Evolutionary conservation across 2,888 invertebrate species (phyloP).

Genomic region (Zygogramma bicolorata): DNA sequence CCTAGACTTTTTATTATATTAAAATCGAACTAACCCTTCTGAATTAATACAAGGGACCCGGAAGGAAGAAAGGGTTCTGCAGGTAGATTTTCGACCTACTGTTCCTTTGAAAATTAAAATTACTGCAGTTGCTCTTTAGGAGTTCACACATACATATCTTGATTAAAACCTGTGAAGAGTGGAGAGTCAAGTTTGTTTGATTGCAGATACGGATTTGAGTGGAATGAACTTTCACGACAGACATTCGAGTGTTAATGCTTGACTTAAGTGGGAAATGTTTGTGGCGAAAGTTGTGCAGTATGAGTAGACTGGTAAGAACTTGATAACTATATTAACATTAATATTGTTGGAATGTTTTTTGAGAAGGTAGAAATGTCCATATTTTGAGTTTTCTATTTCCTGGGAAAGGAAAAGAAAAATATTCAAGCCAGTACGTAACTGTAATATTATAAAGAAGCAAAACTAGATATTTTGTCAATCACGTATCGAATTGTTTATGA

Average conservation of each 20-base stretch:
- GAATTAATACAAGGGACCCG: slow-evolving; percentile 60
- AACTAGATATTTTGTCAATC: too few species aligned
- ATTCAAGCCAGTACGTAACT: too few species aligned
- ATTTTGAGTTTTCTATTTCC: too few species aligned
- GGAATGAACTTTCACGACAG: too few species aligned
- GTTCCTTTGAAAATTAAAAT: slow-evolving; percentile 59
- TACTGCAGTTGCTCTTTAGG: slow-evolving; percentile 62
- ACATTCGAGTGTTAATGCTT: too few species aligned
- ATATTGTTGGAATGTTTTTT: too few species aligned
- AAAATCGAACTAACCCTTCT: slow-evolving; percentile 63
- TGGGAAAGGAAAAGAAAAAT: too few species aligned
- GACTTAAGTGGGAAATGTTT: not conserved
- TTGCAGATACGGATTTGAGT: not conserved
- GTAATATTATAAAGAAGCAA: too few species aligned
- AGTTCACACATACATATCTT: slow-evolving; percentile 62
- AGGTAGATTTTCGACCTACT: slow-evolving; percentile 64
- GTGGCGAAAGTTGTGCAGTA: not conserved
- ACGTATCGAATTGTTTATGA: too few species aligned
- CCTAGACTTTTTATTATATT: slow-evolving; percentile 57
- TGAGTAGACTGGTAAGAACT: too few species aligned
- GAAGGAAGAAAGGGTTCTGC: slow-evolving; percentile 64
- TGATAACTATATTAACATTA: too few species aligned
- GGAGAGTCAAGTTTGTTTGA: slow-evolving; percentile 22
- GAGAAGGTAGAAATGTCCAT: too few species aligned
- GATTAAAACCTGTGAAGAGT: slow-evolving; percentile 38